Evolutionary conservation across 1,140 invertebrate species (phyloP).

Genomic region (Leptinotarsa lineolata): DNA sequence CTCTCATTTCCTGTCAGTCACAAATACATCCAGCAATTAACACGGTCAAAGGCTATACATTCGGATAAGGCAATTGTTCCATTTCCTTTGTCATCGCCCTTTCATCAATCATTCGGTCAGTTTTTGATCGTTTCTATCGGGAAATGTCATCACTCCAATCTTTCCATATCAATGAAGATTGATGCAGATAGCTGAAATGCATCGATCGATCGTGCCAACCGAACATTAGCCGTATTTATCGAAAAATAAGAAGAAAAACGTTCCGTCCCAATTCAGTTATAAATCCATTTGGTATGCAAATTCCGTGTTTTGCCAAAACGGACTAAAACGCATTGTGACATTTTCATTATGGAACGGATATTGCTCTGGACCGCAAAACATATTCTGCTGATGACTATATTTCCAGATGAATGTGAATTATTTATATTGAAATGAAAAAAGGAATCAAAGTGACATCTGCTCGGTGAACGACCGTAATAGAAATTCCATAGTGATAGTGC

Average conservation of each 20-base stretch:
- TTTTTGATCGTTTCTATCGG: constrained; percentile 17
- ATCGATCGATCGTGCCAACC: neutral
- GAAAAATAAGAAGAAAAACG: constrained; percentile 10
- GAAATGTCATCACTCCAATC: constrained; percentile 23
- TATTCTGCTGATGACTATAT: constrained; percentile 21
- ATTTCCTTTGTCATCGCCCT: constrained; percentile 11
- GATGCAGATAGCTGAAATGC: constrained; percentile 20
- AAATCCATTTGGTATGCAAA: constrained; percentile 21
- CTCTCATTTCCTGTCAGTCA: neutral
- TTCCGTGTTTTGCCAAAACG: neutral
- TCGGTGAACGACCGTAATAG: too few species aligned
- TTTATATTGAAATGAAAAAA: constrained; percentile 17
- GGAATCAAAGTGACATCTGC: neutral
- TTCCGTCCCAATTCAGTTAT: constrained; percentile 14
- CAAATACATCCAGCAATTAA: neutral
- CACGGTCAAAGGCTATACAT: neutral
- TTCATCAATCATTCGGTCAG: constrained; percentile 15
- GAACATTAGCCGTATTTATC: constrained; percentile 5
- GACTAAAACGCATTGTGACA: constrained; percentile 16
- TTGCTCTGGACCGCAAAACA: constrained; percentile 21
- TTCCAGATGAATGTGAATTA: constrained; percentile 19
- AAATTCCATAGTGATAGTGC: too few species aligned
- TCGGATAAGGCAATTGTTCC: constrained; percentile 11
- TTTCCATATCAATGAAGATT: constrained; percentile 23
- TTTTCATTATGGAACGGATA: constrained; percentile 20